A percentile compares a stretch with the other conserved stretches of the same genome.
Evolutionary conservation across 1,140 invertebrate species (phyloP).

Genomic region (Lordiphosa collinella): DNA sequence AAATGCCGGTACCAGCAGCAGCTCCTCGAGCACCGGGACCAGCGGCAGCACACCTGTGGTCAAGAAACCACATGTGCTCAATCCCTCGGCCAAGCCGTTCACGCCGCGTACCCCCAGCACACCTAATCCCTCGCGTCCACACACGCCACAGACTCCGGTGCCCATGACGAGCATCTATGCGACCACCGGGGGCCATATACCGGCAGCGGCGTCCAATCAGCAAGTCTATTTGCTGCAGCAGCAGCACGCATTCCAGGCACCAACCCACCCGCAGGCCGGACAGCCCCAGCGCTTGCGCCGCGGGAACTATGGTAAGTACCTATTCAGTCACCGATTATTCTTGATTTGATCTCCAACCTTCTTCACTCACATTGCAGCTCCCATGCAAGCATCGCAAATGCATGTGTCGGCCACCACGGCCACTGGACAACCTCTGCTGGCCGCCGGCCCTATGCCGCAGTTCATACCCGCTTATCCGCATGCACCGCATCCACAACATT

Average conservation of each 20-base stretch:
- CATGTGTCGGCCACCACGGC: slow-evolving; percentile 87
- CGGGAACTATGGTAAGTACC: slow-evolving; percentile 65
- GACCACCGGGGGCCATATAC: slow-evolving; percentile 54
- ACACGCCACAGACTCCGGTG: slow-evolving; percentile 91
- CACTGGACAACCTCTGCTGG: slow-evolving; percentile 90
- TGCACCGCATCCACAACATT: slow-evolving; percentile 83
- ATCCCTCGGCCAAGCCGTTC: slow-evolving; percentile 92
- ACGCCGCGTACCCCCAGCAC: slow-evolving; percentile 87
- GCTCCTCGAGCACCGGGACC: slow-evolving; percentile 79
- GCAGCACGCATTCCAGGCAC: slow-evolving; percentile 80
- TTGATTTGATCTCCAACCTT: no score
- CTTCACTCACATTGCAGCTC: slow-evolving; percentile 81
- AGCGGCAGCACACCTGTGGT: slow-evolving; percentile 80
- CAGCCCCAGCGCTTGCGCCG: slow-evolving; percentile 64
- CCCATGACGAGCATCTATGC: slow-evolving; percentile 76
- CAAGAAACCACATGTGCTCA: slow-evolving; percentile 81
- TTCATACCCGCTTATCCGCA: slow-evolving; percentile 82
- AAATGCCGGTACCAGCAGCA: slow-evolving; percentile 45
- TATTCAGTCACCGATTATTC: no score
- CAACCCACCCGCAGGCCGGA: slow-evolving; percentile 80
- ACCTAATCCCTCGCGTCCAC: slow-evolving; percentile 84
- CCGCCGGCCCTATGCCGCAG: slow-evolving; percentile 85
- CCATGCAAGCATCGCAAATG: slow-evolving; percentile 84
- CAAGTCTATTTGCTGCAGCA: slow-evolving; percentile 81
- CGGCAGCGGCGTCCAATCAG: slow-evolving; percentile 44